Evolutionary conservation across 2,797 vertebrate genomes (phyloP).

Genomic region (Arctocebus calabarensis): DNA sequence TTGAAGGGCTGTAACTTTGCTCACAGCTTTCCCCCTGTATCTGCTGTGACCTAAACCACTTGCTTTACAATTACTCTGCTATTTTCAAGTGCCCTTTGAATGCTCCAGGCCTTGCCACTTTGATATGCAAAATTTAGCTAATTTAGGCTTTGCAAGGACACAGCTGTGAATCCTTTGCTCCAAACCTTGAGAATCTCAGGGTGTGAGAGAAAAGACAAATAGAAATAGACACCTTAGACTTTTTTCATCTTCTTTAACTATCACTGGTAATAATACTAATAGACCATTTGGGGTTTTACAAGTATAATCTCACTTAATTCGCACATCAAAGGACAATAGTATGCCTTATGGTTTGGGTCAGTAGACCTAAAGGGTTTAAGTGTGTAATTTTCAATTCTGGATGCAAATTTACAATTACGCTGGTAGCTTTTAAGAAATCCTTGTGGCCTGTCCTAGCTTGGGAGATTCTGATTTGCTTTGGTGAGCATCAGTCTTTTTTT

Average conservation of each 20-base stretch:
- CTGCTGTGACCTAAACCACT: not conserved
- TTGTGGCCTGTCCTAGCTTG: not conserved
- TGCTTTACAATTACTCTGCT: not conserved
- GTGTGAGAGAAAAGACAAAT: not conserved
- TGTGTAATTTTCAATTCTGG: not conserved
- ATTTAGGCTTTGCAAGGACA: conserved; percentile 35
- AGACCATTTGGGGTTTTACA: not conserved
- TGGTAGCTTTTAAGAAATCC: not conserved
- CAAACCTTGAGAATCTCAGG: not conserved
- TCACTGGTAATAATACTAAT: not conserved
- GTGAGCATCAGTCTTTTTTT: not conserved
- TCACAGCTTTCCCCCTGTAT: not conserved
- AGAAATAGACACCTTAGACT: not conserved
- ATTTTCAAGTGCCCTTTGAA: not conserved
- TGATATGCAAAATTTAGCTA: conserved; percentile 30
- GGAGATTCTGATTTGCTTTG: not conserved
- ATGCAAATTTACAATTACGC: conserved; percentile 8
- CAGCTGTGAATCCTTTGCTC: not conserved
- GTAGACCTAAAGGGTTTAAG: not conserved
- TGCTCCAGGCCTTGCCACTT: not conserved
- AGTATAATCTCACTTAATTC: not conserved
- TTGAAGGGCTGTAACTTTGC: not conserved
- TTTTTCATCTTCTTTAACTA: not conserved
- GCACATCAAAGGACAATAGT: not conserved
- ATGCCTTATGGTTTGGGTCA: not conserved